Percentiles rank a stretch among this genome's conserved stretches.
Evolutionary conservation across 1,140 invertebrate species (phyloP).

Genomic region (Magallana ariakensis): DNA sequence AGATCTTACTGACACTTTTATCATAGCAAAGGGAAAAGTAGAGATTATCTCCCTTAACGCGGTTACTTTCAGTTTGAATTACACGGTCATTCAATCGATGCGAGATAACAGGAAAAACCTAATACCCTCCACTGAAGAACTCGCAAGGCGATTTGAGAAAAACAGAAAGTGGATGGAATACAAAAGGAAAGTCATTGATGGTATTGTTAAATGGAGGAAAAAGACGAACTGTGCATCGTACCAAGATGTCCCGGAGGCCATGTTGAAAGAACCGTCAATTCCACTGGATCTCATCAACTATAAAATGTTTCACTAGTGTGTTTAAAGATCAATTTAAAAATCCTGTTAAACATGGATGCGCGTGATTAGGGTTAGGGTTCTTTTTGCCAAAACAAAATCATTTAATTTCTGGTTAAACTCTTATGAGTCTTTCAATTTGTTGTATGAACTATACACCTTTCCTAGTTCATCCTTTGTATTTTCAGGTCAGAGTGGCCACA

Average conservation of each 20-base stretch:
- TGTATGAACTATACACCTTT: no score
- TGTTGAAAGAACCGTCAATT: constrained; percentile 38
- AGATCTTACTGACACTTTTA: constrained; percentile 51
- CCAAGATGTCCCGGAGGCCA: constrained; percentile 49
- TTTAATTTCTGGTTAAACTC: no score
- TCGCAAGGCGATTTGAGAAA: constrained; percentile 32
- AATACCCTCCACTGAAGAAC: constrained; percentile 45
- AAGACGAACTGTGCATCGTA: constrained; percentile 29
- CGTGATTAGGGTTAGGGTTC: no score
- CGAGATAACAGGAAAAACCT: constrained; percentile 33
- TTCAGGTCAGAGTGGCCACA: no score
- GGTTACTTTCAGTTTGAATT: constrained; percentile 48
- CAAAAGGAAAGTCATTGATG: constrained; percentile 52
- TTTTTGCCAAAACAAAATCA: no score
- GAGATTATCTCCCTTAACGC: constrained; percentile 52
- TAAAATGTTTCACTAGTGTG: background rate
- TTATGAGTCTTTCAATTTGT: no score
- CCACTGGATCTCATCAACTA: constrained; percentile 34
- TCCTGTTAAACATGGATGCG: no score
- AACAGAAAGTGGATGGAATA: constrained; percentile 56
- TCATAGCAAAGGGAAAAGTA: constrained; percentile 53
- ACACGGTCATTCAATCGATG: constrained; percentile 30
- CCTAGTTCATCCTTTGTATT: no score
- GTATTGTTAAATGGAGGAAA: constrained; percentile 37
- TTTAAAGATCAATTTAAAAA: no score